Percentiles rank a stretch among this genome's conserved stretches.
phyloP scores from a whole-genome alignment of 1,140 invertebrate genomes.

The Spodoptera frugiperda region DNA sequence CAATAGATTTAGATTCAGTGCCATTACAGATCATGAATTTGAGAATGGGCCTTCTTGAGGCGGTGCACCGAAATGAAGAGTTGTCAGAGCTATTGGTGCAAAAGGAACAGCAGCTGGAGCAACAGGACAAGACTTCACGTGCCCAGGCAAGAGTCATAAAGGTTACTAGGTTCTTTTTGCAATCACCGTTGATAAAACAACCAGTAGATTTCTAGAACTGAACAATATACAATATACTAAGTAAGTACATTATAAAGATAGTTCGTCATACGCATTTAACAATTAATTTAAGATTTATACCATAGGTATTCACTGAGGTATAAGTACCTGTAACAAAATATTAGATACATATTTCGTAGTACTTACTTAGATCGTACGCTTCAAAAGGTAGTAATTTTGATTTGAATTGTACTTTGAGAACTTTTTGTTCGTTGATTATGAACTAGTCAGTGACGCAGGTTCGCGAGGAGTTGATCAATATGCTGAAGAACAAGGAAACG shows the following conservation, averaged over 20 bases:
- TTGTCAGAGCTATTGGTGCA: slow-evolving; percentile 80
- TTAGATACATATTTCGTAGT: no score
- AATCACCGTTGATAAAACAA: slow-evolving; percentile 26
- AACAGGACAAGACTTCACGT: slow-evolving; percentile 84
- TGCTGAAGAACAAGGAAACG: slow-evolving; percentile 83
- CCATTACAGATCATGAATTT: slow-evolving; percentile 77
- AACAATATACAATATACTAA: no score
- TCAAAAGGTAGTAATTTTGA: no score
- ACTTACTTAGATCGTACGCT: no score
- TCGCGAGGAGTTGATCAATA: slow-evolving; percentile 84
- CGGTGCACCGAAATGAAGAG: slow-evolving; percentile 80
- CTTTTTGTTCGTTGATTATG: slow-evolving; percentile 8
- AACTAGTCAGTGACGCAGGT: slow-evolving; percentile 61
- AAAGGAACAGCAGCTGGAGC: slow-evolving; percentile 85
- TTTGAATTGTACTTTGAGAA: background rate
- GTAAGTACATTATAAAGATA: no score
- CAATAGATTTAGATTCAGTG: no score
- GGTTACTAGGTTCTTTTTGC: slow-evolving; percentile 64
- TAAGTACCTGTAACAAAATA: no score
- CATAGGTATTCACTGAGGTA: no score
- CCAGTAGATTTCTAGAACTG: background rate
- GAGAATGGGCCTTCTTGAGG: slow-evolving; percentile 76
- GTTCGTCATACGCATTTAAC: no score
- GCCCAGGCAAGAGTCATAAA: slow-evolving; percentile 85
- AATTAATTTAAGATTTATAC: no score